phyloP scores from a whole-genome alignment of 2,113 vertebrate genomes.

The Xenopus borealis region DNA sequence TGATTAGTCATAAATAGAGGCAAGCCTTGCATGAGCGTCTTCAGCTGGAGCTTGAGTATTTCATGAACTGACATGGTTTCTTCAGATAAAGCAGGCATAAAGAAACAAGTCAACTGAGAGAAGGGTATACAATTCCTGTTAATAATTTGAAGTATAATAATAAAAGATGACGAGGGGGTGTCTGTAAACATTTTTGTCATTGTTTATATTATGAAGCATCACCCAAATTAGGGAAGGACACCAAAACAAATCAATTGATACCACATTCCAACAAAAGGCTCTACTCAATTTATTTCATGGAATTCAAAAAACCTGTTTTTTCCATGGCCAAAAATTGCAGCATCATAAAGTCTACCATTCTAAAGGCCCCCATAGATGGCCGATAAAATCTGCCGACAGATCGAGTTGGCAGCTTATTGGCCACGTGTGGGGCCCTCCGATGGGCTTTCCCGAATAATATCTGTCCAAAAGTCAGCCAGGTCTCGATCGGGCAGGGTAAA shows the following conservation, averaged over 20 bases:
- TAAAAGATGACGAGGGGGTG: constrained; percentile 14
- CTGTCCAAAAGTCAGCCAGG: too few species aligned
- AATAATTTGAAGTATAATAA: constrained; percentile 7
- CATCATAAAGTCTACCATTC: too few species aligned
- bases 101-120: constrained; percentile 49
- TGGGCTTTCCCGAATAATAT: too few species aligned
- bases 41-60: constrained; percentile 47
- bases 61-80: constrained; percentile 48
- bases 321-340: too few species aligned
- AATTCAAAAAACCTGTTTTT: constrained; percentile 1
- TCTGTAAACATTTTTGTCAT: not conserved
- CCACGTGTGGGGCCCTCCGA: too few species aligned
- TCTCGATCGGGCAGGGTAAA: too few species aligned
- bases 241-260: constrained; percentile 1
- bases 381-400: too few species aligned
- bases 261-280: not conserved
- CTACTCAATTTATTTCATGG: constrained; percentile 29
- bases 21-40: constrained; percentile 48
- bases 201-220: too few species aligned
- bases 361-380: too few species aligned
- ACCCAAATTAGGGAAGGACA: not conserved
- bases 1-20: constrained; percentile 70
- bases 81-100: constrained; percentile 54
- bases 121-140: not conserved
- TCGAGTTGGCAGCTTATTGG: too few species aligned